Evolutionary conservation across 2,797 vertebrate genomes (phyloP).

Genomic region (Linurgus olivaceus): DNA sequence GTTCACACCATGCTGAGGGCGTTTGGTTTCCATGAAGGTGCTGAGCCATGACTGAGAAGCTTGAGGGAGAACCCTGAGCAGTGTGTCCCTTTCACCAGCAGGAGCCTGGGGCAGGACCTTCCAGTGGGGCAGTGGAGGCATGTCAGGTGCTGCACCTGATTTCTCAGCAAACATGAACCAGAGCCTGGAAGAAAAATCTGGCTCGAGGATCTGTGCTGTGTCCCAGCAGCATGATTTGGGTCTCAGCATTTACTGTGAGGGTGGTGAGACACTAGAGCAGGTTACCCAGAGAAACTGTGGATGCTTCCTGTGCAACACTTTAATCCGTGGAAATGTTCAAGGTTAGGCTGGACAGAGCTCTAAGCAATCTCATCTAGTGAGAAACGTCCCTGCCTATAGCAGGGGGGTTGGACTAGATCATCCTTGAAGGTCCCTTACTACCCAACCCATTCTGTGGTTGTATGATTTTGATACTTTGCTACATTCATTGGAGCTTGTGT

Average conservation of each 20-base stretch:
- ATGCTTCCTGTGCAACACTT: neutral
- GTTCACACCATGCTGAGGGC: neutral
- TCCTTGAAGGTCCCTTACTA: neutral
- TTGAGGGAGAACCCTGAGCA: neutral
- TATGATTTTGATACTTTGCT: neutral
- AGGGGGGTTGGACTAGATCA: neutral
- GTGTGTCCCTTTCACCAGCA: neutral
- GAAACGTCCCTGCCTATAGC: neutral
- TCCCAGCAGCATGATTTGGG: fast-evolving
- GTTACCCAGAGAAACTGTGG: neutral
- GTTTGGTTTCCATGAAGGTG: neutral
- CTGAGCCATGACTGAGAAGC: neutral
- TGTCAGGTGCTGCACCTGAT: neutral
- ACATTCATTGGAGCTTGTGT: neutral
- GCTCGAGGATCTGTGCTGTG: neutral
- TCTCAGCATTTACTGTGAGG: neutral
- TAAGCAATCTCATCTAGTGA: neutral
- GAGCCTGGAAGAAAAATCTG: neutral
- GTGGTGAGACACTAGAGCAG: neutral
- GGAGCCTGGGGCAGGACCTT: neutral
- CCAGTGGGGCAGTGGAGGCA: fast-evolving
- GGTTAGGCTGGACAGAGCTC: neutral
- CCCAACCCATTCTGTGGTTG: neutral
- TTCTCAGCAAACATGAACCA: neutral
- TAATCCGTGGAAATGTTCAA: neutral